Base-by-base conservation (phyloP, 1,140 invertebrate genomes). In the Temnothorax curvispinosus region DNA sequence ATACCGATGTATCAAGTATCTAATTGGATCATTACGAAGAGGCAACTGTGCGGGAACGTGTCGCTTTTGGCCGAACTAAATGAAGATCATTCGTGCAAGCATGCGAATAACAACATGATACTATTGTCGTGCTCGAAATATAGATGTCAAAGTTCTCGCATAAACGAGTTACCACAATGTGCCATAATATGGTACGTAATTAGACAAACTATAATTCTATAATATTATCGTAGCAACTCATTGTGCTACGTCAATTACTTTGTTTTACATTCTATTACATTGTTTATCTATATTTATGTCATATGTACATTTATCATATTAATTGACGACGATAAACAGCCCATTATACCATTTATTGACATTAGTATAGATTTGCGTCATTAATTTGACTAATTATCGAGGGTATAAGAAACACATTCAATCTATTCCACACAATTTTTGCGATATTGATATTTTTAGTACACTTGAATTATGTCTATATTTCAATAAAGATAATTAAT, bases 21-120 rank as follows among this genome's bases (percentile, higher is more conserved):
- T 35, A 77, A 64, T 47, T 77, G 56, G 15, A 77, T 44, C 56
- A n/a, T 77, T 77, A 56, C 52, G 6, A n/a, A 76, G 35, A 8
- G 38, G 15, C 35, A 76, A 54, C 15, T 13, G 11, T 11, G 52
- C 18, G 18, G 50, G 38, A 65, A 56, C 50, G 50, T 47, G n/a
- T 52, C 50, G 2, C 8, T 52, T 74, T 75, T 11, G 32, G 38
- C 2, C 2, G 9, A 74, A n/a, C 5, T 41, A 41, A 75, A 76
- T 41, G 3, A 35, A 56, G 9, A 41, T 41, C 52, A n/a, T 76
- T 76, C 35, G n/a, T n/a, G n/a, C 54, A 9, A 41, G 27, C 27
- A 21, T 52, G n/a, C 9, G 8, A 44, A n/a, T 74, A 21, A 21
- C 21, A 74, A 76, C 11, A 21, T 13, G 27, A 35, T 21, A 41